A percentile compares a stretch with the other conserved stretches of the same genome.
Conservation (phyloP, 2,113 vertebrate genomes). For the Nothocercus nigrocapillus region DNA sequence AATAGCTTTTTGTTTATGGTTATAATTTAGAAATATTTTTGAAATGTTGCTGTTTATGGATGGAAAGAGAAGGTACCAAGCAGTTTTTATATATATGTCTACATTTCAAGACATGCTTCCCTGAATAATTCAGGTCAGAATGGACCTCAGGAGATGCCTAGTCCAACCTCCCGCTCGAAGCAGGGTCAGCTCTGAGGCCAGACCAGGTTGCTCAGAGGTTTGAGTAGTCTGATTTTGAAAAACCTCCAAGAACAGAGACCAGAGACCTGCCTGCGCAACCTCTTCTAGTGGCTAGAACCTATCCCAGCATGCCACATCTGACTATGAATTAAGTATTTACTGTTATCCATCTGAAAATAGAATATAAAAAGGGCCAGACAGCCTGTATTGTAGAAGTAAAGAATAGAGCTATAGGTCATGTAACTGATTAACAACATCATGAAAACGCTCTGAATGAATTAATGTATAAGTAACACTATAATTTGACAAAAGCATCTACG, state of each 20-base stretch:
- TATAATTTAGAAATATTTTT: not conserved
- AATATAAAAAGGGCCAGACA: not conserved
- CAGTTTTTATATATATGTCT: not conserved
- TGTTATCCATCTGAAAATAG: not conserved
- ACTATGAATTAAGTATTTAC: not conserved
- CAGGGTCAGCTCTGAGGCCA: not conserved
- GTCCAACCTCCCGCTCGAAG: not conserved
- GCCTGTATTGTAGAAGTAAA: not conserved
- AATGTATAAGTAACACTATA: not conserved
- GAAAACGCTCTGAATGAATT: not conserved
- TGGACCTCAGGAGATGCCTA: not conserved
- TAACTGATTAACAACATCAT: not conserved
- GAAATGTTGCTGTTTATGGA: not conserved
- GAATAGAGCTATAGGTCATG: not conserved
- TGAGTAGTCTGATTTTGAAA: not conserved
- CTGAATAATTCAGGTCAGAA: not conserved
- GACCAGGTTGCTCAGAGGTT: not conserved
- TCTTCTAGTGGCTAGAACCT: not conserved
- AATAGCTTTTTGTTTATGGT: not conserved
- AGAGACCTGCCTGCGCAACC: not conserved
- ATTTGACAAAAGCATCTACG: not conserved
- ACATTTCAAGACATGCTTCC: not conserved
- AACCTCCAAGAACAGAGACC: not conserved
- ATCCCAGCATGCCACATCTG: not conserved
- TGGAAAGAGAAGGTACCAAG: not conserved